These are phyloP conservation scores for Nothura maculosa DNA, from an alignment of 2,797 vertebrate genomes.

Conservation along the genomic window DNA sequence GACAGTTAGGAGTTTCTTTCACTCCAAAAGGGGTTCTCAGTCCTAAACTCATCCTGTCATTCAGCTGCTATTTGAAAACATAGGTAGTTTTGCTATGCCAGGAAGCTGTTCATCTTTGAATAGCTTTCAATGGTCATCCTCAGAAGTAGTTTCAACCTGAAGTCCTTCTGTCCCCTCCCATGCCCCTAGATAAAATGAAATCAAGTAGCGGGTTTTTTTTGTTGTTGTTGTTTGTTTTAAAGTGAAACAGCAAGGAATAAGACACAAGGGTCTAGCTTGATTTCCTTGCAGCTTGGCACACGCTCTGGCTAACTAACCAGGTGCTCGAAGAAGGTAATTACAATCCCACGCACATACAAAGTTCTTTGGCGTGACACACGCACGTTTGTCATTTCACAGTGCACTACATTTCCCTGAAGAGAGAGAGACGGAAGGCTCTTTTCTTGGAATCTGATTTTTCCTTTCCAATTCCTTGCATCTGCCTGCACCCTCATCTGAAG, in stretches of 20 bases:
- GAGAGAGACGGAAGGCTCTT: rapidly evolving
- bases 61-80: neutral
- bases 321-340: neutral
- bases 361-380: neutral
- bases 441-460: rapidly evolving
- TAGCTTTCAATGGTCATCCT: neutral
- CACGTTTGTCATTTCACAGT: neutral
- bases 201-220: neutral
- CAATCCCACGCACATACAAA: neutral
- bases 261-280: neutral
- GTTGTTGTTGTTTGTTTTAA: neutral
- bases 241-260: neutral
- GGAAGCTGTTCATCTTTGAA: neutral
- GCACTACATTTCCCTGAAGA: neutral
- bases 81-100: neutral
- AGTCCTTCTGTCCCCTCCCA: neutral
- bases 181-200: neutral
- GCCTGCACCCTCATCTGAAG: neutral
- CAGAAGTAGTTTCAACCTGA: neutral
- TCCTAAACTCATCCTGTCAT: neutral
- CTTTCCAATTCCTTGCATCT: neutral
- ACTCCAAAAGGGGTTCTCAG: neutral
- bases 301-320: neutral
- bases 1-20: neutral
- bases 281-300: neutral